These are phyloP conservation scores for Matsumurasca onukii DNA, from an alignment of 1,140 invertebrate genomes.

Conservation along the genomic window DNA sequence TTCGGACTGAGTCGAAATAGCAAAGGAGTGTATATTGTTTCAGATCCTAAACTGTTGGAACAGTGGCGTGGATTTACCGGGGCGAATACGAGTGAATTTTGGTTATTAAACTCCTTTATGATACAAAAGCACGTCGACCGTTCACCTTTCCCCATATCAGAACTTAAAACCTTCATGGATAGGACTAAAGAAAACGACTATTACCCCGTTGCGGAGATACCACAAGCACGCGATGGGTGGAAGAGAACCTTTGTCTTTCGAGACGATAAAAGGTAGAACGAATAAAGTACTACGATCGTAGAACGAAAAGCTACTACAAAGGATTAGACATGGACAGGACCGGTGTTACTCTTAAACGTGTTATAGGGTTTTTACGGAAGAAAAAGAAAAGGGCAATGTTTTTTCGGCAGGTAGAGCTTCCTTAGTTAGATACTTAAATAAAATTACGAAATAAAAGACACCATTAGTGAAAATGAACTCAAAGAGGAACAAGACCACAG, in stretches of 20 bases:
- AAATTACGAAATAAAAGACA: too few species aligned
- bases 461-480: too few species aligned
- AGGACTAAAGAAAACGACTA: background rate
- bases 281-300: background rate
- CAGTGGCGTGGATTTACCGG: background rate
- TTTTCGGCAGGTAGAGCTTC: background rate
- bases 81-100: background rate
- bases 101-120: background rate
- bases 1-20: background rate
- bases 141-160: background rate
- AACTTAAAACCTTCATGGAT: background rate
- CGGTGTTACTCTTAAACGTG: background rate
- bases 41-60: background rate
- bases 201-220: background rate
- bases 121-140: background rate
- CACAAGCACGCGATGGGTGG: background rate
- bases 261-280: too few species aligned
- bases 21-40: background rate
- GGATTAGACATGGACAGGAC: background rate
- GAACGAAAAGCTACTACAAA: background rate
- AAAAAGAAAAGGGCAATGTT: background rate
- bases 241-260: background rate
- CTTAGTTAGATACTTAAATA: background rate
- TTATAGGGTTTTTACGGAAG: background rate
- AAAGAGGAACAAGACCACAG: too few species aligned